Evolutionary conservation across 2,888 invertebrate genomes (phyloP), one percentile per base, ranked within the genome.

Genomic region (Scaptomyza polygonia): DNA sequence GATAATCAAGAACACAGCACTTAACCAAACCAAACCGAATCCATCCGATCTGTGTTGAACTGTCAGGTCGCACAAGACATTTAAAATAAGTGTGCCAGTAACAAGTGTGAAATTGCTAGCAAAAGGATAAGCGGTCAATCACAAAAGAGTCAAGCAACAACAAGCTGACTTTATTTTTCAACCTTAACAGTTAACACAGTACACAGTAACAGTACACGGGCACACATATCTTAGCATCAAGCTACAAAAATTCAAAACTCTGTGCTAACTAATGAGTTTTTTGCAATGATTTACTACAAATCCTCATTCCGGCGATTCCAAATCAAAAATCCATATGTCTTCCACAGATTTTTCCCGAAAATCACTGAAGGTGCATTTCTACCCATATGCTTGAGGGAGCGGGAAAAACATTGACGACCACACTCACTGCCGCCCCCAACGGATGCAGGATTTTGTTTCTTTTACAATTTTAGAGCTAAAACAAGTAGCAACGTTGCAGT

Each of bases 1-100:
- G 87, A 79, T 86, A 77, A 86, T 86, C 83, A 83, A 86, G 82
- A 85, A 73, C 77, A 77, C 36, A 51, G 40, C 70, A 55, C 51
- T 58, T 55, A 72, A 63, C 69, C 32, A 56, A 68, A 56, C 40
- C 56, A 29, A 49, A 58, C 30, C 16, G 39, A 48, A 67, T 18
- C 30, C 8, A 39, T 16, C 42, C 34, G 36, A 53, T 57, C 30
- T 27, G 40, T 9, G 7, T 21, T 48, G 8, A 36, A 54, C 30
- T 34, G 18, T 65, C 39, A 54, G 47, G 40, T 56, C 56, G 43
- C 56, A 48, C 48, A 25, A 61, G 32, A 16, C 29, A 40, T 34
- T 40, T 66, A 47, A 66, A 18, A 42, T 21, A 36, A 34, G 75
- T 25, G 5, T 25, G 1, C 25, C 25, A 5, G 4, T 25, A 42